Evolutionary conservation across 2,888 invertebrate species (phyloP), one percentile per base, ranked within the genome.

Genomic region (Lithophane leautieri): DNA sequence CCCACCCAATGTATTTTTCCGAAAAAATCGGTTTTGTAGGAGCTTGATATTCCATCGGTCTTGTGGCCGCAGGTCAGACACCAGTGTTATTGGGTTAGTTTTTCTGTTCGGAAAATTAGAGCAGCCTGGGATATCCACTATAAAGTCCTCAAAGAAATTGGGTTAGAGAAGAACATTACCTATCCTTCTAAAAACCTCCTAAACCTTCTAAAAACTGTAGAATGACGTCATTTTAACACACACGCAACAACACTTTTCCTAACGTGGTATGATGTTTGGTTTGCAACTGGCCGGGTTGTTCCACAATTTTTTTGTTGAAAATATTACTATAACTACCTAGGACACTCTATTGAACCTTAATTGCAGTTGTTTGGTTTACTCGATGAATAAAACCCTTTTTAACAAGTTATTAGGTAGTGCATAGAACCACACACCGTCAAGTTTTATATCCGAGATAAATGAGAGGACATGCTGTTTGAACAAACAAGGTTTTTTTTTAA

Each of bases 1-100:
- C n/a, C 19, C 44, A 67, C 42, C 3, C 25, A 34, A 8, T 60
- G 19, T 66, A 28, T 70, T 75, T n/a, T 70, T 44, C 54, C 25
- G 1, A 60, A 50, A 74, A 76, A 63, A 7, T 1, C 8, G 2
- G 4, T n/a, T 28, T 68, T 79, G 47, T 44, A 14, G 22, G 14
- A 44, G 16, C 25, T 70, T 34, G 25, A 52, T 44, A 63, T 77
- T 56, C 7, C n/a, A 56, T 62, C 19, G 52, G 19, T 72, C 1
- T 52, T 52, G 14, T 22, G 19, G 19, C n/a, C 14, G 19, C 9
- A 22, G n/a, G 6, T 44, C 56, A 47, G 47, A 73, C 56, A 47
- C 75, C 25, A 12, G 16, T n/a, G 11, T 50, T 58, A 42, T 40
- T 58, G 60, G 22, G 40, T 47, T 54, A 28, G 11, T 25, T 62